phyloP scores from a whole-genome alignment of 2,888 invertebrate species.

The Caenorhabditis macrosperma region DNA sequence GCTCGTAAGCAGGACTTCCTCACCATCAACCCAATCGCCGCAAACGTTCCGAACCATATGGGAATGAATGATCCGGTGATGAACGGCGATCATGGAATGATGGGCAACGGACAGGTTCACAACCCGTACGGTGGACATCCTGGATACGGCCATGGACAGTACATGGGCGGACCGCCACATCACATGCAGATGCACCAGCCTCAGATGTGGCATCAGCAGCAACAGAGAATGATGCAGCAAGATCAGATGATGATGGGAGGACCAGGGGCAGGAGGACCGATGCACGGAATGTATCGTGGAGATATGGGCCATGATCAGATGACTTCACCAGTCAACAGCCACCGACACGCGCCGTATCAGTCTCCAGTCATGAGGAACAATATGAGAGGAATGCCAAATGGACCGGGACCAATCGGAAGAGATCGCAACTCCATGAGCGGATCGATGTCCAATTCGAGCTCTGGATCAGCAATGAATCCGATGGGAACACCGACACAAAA shows the following conservation, averaged over 20 bases:
- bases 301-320: slow-evolving; percentile 57
- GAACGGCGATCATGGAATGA: slow-evolving; percentile 43
- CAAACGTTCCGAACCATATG: slow-evolving; percentile 48
- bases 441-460: slow-evolving; percentile 37
- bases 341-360: slow-evolving; percentile 56
- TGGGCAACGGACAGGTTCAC: slow-evolving; percentile 35
- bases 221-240: slow-evolving; percentile 52
- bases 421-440: slow-evolving; percentile 55
- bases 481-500: slow-evolving; percentile 42
- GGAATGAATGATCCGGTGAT: slow-evolving; percentile 51
- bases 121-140: slow-evolving; percentile 47
- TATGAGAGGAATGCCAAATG: slow-evolving; percentile 39
- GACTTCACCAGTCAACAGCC: slow-evolving; percentile 48
- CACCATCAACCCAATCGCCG: slow-evolving; percentile 39
- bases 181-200: slow-evolving; percentile 51
- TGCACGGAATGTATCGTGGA: slow-evolving; percentile 55
- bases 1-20: slow-evolving; percentile 70
- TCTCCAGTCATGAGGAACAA: slow-evolving; percentile 51
- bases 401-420: slow-evolving; percentile 32
- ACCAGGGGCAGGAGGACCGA: slow-evolving; percentile 42
- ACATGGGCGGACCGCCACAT: slow-evolving; percentile 41
- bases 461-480: slow-evolving; percentile 32
- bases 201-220: slow-evolving; percentile 54
- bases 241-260: slow-evolving; percentile 62
- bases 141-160: slow-evolving; percentile 29